Evolutionary conservation across 2,888 invertebrate genomes (phyloP).

Genomic region (Pollenia angustigena): DNA sequence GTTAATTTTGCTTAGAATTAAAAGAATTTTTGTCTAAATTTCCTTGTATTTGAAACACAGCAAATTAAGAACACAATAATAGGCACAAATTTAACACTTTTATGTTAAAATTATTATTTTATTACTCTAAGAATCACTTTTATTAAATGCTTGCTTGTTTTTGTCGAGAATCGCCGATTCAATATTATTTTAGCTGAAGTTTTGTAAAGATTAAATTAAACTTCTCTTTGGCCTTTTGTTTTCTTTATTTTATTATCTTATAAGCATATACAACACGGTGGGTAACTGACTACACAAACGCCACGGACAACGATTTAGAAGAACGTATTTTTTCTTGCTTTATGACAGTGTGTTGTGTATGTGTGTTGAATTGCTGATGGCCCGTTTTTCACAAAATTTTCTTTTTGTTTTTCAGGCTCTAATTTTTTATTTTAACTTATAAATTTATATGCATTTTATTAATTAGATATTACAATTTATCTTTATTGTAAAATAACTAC

Average conservation of each 20-base stretch:
- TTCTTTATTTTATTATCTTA: conserved; percentile 44
- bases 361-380: conserved; percentile 65
- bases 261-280: conserved; percentile 65
- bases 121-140: conserved; percentile 71
- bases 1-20: conserved; percentile 74
- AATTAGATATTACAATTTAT: conserved; percentile 28
- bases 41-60: conserved; percentile 72
- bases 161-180: conserved; percentile 63
- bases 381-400: conserved; percentile 70
- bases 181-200: conserved; percentile 7
- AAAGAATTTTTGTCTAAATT: conserved; percentile 56
- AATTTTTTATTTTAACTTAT: conserved; percentile 69
- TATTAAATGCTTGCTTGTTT: conserved; percentile 67
- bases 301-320: conserved; percentile 60
- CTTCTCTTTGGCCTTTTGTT: conserved; percentile 66
- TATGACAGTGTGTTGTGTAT: conserved; percentile 63
- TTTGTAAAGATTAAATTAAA: conserved; percentile 45
- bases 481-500: conserved; percentile 60
- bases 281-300: conserved; percentile 63
- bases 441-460: conserved; percentile 75
- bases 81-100: conserved; percentile 80
- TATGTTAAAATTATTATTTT: conserved; percentile 57
- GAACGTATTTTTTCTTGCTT: conserved; percentile 54
- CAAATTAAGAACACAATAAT: conserved; percentile 82
- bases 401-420: conserved; percentile 77